Evolutionary conservation across 1,140 invertebrate genomes (phyloP).

Genomic region (Formica selysi): DNA sequence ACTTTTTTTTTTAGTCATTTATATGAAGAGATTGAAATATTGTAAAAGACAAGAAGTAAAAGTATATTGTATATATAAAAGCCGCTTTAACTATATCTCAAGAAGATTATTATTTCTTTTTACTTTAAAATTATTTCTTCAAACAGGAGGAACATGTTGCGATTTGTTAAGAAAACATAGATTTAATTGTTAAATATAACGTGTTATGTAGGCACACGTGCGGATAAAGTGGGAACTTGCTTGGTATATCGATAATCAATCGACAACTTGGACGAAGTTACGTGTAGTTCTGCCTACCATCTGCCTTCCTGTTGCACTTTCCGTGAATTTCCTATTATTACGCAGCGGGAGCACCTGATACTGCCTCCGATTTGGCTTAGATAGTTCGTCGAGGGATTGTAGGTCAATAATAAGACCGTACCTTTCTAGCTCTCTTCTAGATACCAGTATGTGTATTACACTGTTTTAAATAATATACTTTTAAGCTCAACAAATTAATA

Average conservation of each 20-base stretch:
- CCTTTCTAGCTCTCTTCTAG: not conserved
- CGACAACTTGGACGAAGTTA: conserved; percentile 42
- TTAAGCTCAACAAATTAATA: conserved; percentile 13
- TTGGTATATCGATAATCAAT: conserved; percentile 52
- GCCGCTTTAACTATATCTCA: not conserved
- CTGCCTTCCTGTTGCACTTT: conserved; percentile 59
- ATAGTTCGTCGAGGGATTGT: conserved; percentile 36
- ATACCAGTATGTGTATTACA: conserved; percentile 6
- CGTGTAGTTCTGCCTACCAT: conserved; percentile 30
- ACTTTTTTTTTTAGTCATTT: too few relatives aligned
- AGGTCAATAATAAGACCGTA: conserved; percentile 42
- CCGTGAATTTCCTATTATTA: conserved; percentile 54
- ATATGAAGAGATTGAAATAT: too few relatives aligned
- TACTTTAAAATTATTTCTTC: not conserved
- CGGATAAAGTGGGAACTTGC: conserved; percentile 31
- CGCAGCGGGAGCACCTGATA: conserved; percentile 51
- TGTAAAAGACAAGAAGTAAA: not conserved
- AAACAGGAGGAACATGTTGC: not conserved
- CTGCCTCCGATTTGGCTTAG: conserved; percentile 14
- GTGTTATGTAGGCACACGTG: not conserved
- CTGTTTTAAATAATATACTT: conserved; percentile 25
- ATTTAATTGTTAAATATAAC: conserved; percentile 21
- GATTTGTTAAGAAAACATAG: not conserved
- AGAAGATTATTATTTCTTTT: not conserved
- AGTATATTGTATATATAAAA: not conserved